Percentiles rank a stretch among this genome's conserved stretches.
These are phyloP conservation scores for Drosophila neotestacea DNA, from an alignment of 2,888 invertebrate genomes.

Conservation along the genomic window DNA sequence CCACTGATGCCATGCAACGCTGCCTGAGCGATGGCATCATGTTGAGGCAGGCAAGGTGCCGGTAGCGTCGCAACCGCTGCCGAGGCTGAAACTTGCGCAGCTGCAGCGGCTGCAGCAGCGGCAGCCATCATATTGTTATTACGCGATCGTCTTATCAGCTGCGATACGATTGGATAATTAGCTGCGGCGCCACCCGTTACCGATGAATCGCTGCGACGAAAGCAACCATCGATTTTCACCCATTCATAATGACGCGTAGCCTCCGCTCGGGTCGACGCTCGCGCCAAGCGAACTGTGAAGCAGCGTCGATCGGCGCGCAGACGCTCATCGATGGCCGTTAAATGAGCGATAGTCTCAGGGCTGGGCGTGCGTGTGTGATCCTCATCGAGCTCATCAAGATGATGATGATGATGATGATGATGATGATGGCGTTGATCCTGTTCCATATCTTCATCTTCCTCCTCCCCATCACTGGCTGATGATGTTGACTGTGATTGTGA, in stretches of 20 bases:
- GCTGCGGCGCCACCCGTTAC: conserved; percentile 85
- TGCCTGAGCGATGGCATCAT: conserved; percentile 86
- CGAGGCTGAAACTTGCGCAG: conserved; percentile 29
- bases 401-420: not conserved
- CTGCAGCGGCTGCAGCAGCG: conserved; percentile 66
- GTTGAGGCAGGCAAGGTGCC: conserved; percentile 69
- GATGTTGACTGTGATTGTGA: conserved; percentile 34
- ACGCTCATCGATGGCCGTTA: conserved; percentile 81
- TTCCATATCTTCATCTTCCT: conserved; percentile 78
- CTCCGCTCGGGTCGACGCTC: conserved; percentile 90
- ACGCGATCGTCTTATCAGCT: conserved; percentile 86
- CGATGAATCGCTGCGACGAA: conserved; percentile 87
- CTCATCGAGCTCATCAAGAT: not conserved
- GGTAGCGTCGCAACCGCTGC: conserved; percentile 54
- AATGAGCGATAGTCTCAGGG: conserved; percentile 64
- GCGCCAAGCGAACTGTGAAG: conserved; percentile 87
- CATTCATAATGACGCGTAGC: conserved; percentile 89
- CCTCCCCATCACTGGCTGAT: conserved; percentile 84
- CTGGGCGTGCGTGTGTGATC: conserved; percentile 56
- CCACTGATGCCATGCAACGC: conserved; percentile 86
- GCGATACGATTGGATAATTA: conserved; percentile 84
- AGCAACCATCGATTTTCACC: conserved; percentile 89
- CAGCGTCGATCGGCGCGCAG: conserved; percentile 86
- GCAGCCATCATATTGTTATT: conserved; percentile 77
- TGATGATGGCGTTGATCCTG: not conserved